Evolutionary conservation across 2,888 invertebrate genomes (phyloP).

Genomic region (Seira ritae): DNA sequence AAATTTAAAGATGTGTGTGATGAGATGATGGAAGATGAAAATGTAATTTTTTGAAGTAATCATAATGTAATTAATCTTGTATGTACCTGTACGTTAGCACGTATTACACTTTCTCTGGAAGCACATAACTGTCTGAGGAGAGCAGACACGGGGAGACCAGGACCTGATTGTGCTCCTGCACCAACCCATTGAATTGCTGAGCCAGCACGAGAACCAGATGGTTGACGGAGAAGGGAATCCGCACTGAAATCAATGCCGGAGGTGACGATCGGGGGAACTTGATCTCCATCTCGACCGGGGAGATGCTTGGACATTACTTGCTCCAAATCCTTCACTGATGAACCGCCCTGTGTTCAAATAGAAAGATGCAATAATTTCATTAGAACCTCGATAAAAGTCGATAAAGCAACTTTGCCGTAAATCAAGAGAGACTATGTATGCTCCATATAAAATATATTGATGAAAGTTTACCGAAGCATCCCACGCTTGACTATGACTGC

Average conservation of each 20-base stretch:
- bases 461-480: conserved; percentile 72
- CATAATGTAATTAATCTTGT: too few species aligned
- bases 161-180: conserved; percentile 73
- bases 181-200: conserved; percentile 85
- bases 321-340: conserved; percentile 92
- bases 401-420: too few species aligned
- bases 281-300: conserved; percentile 74
- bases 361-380: background rate
- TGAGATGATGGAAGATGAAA: background rate
- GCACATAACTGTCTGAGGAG: conserved; percentile 92
- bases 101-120: conserved; percentile 95
- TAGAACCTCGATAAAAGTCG: background rate
- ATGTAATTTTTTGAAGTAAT: too few species aligned
- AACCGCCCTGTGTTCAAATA: conserved; percentile 73
- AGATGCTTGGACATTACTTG: conserved; percentile 98
- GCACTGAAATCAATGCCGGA: conserved; percentile 88
- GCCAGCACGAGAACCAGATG: conserved; percentile 71
- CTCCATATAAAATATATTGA: too few species aligned
- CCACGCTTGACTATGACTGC: conserved; percentile 70
- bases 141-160: conserved; percentile 88
- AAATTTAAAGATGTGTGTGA: background rate
- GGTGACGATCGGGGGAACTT: conserved; percentile 79
- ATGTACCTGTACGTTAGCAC: conserved; percentile 84
- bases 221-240: conserved; percentile 84
- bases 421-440: too few species aligned